These are phyloP conservation scores for Upupa epops DNA, from an alignment of 2,113 vertebrate genomes.

Conservation along the genomic window DNA sequence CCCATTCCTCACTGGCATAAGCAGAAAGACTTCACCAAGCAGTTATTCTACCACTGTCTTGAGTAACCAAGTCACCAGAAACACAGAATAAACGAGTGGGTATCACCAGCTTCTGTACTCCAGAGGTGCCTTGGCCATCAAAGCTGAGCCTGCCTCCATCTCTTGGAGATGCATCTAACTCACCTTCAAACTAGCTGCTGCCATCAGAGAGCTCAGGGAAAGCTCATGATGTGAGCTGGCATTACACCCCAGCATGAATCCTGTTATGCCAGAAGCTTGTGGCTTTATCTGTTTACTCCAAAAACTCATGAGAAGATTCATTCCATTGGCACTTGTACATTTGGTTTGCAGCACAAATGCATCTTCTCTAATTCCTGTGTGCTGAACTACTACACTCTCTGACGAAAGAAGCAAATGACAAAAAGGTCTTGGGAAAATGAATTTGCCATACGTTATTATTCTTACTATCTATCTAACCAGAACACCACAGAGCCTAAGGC, in stretches of 20 bases:
- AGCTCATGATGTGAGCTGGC: neutral
- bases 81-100: neutral
- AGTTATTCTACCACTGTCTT: neutral
- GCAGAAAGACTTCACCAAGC: neutral
- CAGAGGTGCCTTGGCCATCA: neutral
- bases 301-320: neutral
- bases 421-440: slow-evolving; percentile 17
- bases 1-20: neutral
- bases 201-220: neutral
- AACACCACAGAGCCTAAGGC: neutral
- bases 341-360: neutral
- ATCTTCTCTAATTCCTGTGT: neutral
- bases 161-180: neutral
- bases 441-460: slow-evolving; percentile 8
- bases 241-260: neutral
- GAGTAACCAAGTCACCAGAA: neutral
- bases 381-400: neutral
- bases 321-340: neutral
- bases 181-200: neutral
- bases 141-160: neutral
- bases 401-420: neutral
- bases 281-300: neutral
- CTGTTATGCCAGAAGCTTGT: neutral
- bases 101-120: neutral
- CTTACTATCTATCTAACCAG: neutral